These are phyloP conservation scores for Lordiphosa andalusiaca DNA, from an alignment of 2,888 invertebrate genomes.

Conservation along the genomic window DNA sequence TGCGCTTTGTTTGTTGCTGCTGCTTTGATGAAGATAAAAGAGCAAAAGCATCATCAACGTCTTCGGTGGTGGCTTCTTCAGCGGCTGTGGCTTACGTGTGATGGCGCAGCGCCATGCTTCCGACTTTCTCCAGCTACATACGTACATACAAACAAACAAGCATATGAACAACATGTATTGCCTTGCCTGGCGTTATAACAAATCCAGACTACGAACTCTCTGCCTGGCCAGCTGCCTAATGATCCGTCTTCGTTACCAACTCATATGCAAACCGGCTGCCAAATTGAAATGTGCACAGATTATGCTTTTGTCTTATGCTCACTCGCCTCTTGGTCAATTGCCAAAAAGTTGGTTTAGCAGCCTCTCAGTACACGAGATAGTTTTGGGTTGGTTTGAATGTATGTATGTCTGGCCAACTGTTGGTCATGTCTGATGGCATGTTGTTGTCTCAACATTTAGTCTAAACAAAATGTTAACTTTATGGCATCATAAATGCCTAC, in stretches of 20 bases:
- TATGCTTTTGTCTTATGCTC: conserved; percentile 33
- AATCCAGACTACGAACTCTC: conserved; percentile 55
- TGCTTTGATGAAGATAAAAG: conserved; percentile 40
- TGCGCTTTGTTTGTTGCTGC: conserved; percentile 47
- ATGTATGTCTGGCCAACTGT: conserved; percentile 28
- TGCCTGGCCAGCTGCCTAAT: conserved; percentile 63
- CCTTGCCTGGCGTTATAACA: conserved; percentile 56
- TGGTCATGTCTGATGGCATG: conserved; percentile 31
- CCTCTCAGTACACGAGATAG: conserved; percentile 11
- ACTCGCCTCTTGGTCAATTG: conserved; percentile 46
- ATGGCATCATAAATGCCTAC: conserved; percentile 25
- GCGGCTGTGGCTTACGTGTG: conserved; percentile 59
- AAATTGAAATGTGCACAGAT: conserved; percentile 67
- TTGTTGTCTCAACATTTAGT: conserved; percentile 21
- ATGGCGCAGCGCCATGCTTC: conserved; percentile 55
- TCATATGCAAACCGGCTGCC: conserved; percentile 62
- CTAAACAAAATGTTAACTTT: conserved; percentile 42
- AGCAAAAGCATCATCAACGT: conserved; percentile 16
- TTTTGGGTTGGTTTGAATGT: conserved; percentile 2
- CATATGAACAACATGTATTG: background rate
- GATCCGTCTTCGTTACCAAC: conserved; percentile 62
- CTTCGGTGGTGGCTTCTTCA: conserved; percentile 59
- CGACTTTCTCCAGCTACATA: conserved; percentile 64
- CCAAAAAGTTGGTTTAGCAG: conserved; percentile 47
- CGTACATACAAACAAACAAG: conserved; percentile 18